These are phyloP conservation scores for Mus musculus DNA, from an alignment of 2,113 vertebrate genomes.

Conservation along the genomic window GRCm39 chr11:67078501-67079000, in stretches of 20 bases:
- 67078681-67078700: neutral
- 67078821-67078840: neutral
- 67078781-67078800: neutral
- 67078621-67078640: neutral
- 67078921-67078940: neutral
- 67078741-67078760: neutral
- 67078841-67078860: neutral
- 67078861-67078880: constrained; percentile 8
- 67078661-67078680: neutral
- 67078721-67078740: neutral
- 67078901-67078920: constrained; percentile 38
- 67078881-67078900: neutral
- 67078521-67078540: constrained; percentile 1
- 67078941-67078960: neutral
- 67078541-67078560: neutral
- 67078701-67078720: neutral
- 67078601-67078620: too few relatives aligned
- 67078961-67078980: neutral
- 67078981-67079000: neutral
- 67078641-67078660: neutral
- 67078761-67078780: constrained; percentile 9
- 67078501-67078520: neutral
- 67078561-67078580: neutral
- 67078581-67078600: too few relatives aligned
- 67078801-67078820: constrained; percentile 17